Base-by-base conservation (phyloP, 2,888 invertebrate genomes). In the Athetis lepigone region DNA sequence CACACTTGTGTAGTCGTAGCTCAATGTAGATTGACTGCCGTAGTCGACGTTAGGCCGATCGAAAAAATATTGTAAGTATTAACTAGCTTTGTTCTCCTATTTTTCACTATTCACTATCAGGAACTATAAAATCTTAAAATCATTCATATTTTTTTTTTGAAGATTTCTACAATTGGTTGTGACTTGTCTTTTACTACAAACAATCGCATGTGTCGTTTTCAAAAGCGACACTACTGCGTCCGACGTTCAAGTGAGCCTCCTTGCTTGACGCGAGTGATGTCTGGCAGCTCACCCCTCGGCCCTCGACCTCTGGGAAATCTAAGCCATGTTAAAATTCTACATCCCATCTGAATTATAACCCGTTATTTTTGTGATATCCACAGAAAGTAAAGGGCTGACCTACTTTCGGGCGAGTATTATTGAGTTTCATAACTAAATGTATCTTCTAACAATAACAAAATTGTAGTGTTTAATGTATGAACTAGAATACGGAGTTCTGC, bases 251-350 rank as follows among this genome's bases (percentile, higher is more conserved):
- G 33, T 19, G 54, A 42, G 29, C 33, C 29, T 47, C 29, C 33
- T 36, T 40, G 40, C 42, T 46, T 55, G 54, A 58, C 37, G n/a
- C 39, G 57, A 54, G 37, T 62, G 46, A 29, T 58, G 54, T 46
- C 57, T 55, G 33, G 7, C 27, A 27, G 49, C 42, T 37, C 39
- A 50, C 25, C 52, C 65, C 57, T 29, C 37, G 29, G 9, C 52
- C 65, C 57, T 29, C 37, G 29, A 13, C 63, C 66, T 50, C 25
- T 62, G 71, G 71, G 71, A 71, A 71, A 71, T 71, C 69, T 58
- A 16, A 68, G 36, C 37, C 42, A 46, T 63, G 54, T 62, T 70
- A 55, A 70, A 70, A 70, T 59, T 58, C 40, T 71, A 65, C 43
- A 36, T 40, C 59, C 33, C 33, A 49, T 52, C 29, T 27, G 45